Conservation (phyloP, 2,888 invertebrate species). For the Rhagium mordax region DNA sequence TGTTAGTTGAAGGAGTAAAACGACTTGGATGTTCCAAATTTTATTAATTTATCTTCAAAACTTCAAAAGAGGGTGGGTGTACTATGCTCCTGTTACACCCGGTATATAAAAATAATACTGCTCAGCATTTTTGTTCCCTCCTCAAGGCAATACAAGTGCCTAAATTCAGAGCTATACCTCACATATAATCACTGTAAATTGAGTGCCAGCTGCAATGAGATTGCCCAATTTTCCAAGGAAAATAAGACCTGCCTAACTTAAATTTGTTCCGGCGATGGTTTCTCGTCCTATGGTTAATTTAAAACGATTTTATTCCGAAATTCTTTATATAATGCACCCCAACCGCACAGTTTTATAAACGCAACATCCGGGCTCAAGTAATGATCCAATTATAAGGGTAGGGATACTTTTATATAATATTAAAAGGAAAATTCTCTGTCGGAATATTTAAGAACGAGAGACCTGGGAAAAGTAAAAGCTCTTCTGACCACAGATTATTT, state of each 20-base stretch:
- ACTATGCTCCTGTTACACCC: too few relatives aligned
- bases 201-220: background rate
- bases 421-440: conserved; percentile 6
- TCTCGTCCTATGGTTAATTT: background rate
- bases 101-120: too few relatives aligned
- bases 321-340: background rate
- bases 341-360: background rate
- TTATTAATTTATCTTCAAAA: too few relatives aligned
- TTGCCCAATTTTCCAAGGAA: background rate
- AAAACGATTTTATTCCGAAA: background rate
- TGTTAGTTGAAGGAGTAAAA: too few relatives aligned
- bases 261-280: background rate
- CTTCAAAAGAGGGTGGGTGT: too few relatives aligned
- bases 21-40: too few relatives aligned
- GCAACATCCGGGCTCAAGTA: background rate
- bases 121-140: too few relatives aligned
- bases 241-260: background rate
- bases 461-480: background rate
- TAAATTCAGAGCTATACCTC: too few relatives aligned
- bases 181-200: too few relatives aligned
- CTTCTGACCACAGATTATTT: background rate
- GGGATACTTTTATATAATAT: conserved; percentile 2
- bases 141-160: too few relatives aligned
- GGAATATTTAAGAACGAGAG: background rate
- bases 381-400: conserved; percentile 20